These are phyloP conservation scores for Macrosiphum euphorbiae DNA, from an alignment of 2,888 invertebrate genomes.

Conservation along the genomic window DNA sequence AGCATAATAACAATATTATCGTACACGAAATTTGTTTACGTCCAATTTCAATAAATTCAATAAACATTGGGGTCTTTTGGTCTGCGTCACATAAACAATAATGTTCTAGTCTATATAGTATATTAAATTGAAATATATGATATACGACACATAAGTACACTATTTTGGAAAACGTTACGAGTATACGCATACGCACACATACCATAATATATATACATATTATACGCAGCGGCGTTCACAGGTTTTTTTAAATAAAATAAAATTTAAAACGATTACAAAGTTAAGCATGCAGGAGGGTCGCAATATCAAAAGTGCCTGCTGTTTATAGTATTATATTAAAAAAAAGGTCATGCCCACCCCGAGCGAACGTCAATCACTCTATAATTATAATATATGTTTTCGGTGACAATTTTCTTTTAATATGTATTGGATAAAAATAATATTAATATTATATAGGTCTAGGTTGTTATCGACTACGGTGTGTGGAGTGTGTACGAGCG, in stretches of 20 bases:
- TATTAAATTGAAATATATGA: not conserved
- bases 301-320: not conserved
- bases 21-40: not conserved
- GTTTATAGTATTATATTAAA: not conserved
- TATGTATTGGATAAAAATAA: not conserved
- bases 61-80: not conserved
- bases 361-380: not conserved
- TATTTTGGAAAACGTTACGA: not conserved
- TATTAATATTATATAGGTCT: conserved; percentile 7
- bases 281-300: not conserved
- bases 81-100: not conserved
- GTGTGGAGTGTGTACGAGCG: not conserved
- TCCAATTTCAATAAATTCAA: not conserved
- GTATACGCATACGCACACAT: not conserved
- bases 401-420: not conserved
- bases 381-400: not conserved
- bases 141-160: not conserved
- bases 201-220: too few relatives aligned
- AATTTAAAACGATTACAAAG: not conserved
- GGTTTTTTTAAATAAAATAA: not conserved
- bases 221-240: not conserved
- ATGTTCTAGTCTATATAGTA: not conserved
- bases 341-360: not conserved
- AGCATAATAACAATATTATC: not conserved
- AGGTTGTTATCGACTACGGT: conserved; percentile 16